These are phyloP conservation scores for Aricia artaxerxes DNA, from an alignment of 2,888 invertebrate genomes.

Conservation along the genomic window DNA sequence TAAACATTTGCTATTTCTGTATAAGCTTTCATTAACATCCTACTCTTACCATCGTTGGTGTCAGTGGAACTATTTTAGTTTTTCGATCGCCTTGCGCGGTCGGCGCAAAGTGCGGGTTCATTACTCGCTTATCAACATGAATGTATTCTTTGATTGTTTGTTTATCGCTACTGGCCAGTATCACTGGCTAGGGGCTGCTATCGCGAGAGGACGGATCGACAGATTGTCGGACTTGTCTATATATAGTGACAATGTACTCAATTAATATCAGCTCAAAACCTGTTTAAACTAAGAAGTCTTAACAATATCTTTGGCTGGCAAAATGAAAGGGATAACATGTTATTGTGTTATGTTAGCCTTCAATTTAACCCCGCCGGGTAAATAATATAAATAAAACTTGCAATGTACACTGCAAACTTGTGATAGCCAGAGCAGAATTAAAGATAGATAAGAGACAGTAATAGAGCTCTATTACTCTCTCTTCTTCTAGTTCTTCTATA, in stretches of 20 bases:
- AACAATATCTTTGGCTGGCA: not conserved
- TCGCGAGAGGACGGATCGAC: slow-evolving; percentile 2
- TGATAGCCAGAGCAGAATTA: too few species aligned
- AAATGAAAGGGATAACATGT: not conserved
- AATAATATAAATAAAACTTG: too few species aligned
- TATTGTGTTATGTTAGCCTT: not conserved
- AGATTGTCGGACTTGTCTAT: not conserved
- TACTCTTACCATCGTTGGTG: not conserved
- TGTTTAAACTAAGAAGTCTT: not conserved
- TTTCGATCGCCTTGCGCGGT: slow-evolving; percentile 55
- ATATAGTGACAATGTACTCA: too few species aligned
- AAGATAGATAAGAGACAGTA: too few species aligned
- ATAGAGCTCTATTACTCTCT: too few species aligned
- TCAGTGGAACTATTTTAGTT: slow-evolving; percentile 39
- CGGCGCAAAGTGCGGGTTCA: slow-evolving; percentile 69
- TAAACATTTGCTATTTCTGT: too few species aligned
- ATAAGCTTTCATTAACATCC: not conserved
- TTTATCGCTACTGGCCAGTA: slow-evolving; percentile 53
- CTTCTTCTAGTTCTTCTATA: too few species aligned
- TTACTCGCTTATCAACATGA: slow-evolving; percentile 69
- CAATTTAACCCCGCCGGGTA: not conserved
- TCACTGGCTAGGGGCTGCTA: not conserved
- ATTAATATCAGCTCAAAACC: not conserved
- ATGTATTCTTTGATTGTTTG: slow-evolving; percentile 75
- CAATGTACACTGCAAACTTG: too few species aligned